These are phyloP conservation scores for Julus scanicus DNA, from an alignment of 2,888 invertebrate species.

Conservation along the genomic window DNA sequence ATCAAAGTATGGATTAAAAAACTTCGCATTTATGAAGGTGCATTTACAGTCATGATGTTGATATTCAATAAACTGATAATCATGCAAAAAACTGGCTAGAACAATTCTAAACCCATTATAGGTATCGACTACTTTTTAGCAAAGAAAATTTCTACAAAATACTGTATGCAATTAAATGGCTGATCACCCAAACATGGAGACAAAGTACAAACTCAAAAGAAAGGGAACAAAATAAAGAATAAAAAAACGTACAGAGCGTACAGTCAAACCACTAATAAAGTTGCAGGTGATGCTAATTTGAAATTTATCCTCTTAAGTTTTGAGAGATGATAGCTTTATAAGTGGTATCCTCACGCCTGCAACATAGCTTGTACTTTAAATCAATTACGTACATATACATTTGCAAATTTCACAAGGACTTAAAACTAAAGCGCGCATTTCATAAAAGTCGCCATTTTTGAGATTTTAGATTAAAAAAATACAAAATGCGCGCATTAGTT, in stretches of 20 bases:
- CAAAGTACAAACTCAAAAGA: not conserved
- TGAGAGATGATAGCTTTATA: not conserved
- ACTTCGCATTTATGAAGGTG: not conserved
- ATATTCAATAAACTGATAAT: constrained; percentile 13
- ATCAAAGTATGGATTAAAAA: constrained; percentile 6
- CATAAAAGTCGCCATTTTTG: not conserved
- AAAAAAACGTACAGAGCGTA: not conserved
- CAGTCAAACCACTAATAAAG: constrained; percentile 14
- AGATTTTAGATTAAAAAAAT: not conserved
- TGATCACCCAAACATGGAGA: constrained; percentile 34
- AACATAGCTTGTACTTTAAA: constrained; percentile 38
- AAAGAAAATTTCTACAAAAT: constrained; percentile 1
- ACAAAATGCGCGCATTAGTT: not conserved
- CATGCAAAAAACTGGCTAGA: constrained; percentile 24
- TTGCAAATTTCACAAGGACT: not conserved
- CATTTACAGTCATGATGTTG: not conserved
- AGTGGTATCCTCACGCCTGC: not conserved
- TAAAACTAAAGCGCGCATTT: not conserved
- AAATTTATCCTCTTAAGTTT: not conserved
- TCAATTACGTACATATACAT: constrained; percentile 37
- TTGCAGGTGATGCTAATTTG: not conserved
- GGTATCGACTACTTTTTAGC: not conserved
- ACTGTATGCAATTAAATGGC: constrained; percentile 39
- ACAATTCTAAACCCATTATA: constrained; percentile 3
- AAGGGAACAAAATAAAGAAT: not conserved